Base-by-base conservation (phyloP, 2,797 vertebrate species). In the Pangasius djambal region DNA sequence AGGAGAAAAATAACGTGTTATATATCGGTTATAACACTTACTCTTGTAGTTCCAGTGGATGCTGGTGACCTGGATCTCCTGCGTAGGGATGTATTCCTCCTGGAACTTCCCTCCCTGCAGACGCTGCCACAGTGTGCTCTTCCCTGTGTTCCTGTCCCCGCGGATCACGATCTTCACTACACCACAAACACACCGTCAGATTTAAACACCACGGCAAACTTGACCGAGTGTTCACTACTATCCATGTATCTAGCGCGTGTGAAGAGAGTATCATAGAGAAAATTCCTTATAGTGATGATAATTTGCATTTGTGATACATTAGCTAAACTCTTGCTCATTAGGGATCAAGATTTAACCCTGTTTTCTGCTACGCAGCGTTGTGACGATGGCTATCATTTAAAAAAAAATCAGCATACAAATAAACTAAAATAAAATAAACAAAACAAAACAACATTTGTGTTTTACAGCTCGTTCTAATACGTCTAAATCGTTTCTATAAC, bases 1-100 rank as follows among this genome's bases (percentile, higher is more conserved):
- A 15, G 52, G 13, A 55, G 13, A 16, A 55, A 16, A 55, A 4
- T 2, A 61, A 12, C 8, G 6, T 18, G 40, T 40, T 40, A 40
- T 40, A 40, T 40, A 40, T 12, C 0, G 52, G 7, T 34, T 59
- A 1, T 0, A 37, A 6, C 55, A 22, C 96, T 96, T 95, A 98
- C 97, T 97, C 94, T 98, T 98, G 89, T 99, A 99, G 94, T 97
- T 99, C 98, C 98, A 99, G 94, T 99, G 98, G 94, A 99, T 99
- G 95, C 98, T 99, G 92, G 98, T 99, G 94, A 97, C 98, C 93
- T 99, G 98, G 95, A 99, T 99, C 96, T 99, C 98, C 95, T 99
- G 98, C 65, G 98, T 99, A 90, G 98, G 98, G 78, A 99, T 97
- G 93, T 99, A 99, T 31, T 99, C 98, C 93, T 99, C 98, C 94